Percentiles rank a stretch among this genome's conserved stretches.
Conservation (phyloP, 2,113 vertebrate species). For the Lichenostomus cassidix region DNA sequence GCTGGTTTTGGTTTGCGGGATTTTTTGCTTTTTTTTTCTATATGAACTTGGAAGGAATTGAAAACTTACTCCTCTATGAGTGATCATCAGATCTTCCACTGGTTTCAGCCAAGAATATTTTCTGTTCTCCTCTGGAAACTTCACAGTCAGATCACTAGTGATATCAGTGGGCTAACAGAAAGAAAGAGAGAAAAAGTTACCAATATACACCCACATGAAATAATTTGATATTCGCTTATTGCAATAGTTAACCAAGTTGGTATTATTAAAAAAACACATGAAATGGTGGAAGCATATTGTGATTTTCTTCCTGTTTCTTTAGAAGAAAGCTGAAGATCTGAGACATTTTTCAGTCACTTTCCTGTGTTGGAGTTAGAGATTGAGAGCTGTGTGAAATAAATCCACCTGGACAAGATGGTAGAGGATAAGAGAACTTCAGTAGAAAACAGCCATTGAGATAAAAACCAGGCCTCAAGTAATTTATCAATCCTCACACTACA, state of each 20-base stretch:
- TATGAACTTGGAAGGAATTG: neutral
- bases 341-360: neutral
- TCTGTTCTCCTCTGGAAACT: neutral
- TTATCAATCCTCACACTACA: neutral
- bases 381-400: neutral
- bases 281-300: neutral
- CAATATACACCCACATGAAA: neutral
- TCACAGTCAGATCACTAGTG: neutral
- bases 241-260: neutral
- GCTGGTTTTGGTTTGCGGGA: rapidly evolving
- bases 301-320: neutral
- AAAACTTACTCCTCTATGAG: neutral
- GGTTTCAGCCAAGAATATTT: neutral
- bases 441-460: neutral
- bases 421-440: neutral
- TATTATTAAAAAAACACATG: neutral
- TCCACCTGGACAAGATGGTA: neutral
- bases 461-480: neutral
- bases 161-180: neutral
- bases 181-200: neutral
- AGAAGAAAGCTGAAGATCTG: neutral
- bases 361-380: neutral
- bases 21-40: neutral
- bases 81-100: neutral
- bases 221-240: neutral